These are phyloP conservation scores for Lutjanus argentimaculatus DNA, from an alignment of 2,797 vertebrate genomes.

Conservation along the genomic window DNA sequence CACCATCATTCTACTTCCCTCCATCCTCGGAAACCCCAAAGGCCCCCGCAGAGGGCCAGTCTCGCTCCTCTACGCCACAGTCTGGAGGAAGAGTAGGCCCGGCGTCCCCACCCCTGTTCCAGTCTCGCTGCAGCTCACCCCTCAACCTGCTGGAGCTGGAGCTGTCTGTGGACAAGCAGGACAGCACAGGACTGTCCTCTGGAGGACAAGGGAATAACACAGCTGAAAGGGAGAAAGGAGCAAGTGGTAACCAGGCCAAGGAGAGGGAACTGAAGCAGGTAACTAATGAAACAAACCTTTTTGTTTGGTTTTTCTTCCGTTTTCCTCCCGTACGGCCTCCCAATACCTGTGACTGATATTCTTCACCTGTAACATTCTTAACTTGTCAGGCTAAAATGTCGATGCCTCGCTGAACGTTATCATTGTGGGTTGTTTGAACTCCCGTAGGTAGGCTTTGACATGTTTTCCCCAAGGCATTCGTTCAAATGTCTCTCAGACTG, in stretches of 20 bases:
- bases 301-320: not conserved
- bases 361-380: conserved; percentile 9
- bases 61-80: conserved; percentile 87
- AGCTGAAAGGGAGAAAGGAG: conserved; percentile 65
- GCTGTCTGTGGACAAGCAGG: conserved; percentile 84
- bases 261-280: conserved; percentile 82
- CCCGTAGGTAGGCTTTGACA: conserved; percentile 26
- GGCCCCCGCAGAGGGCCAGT: conserved; percentile 71
- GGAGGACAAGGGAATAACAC: conserved; percentile 70
- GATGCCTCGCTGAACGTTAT: conserved; percentile 19
- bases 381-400: conserved; percentile 20
- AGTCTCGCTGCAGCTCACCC: conserved; percentile 95
- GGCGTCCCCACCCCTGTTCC: conserved; percentile 89
- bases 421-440: conserved; percentile 30
- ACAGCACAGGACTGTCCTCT: conserved; percentile 61
- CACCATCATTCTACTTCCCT: conserved; percentile 79
- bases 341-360: conserved; percentile 13
- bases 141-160: conserved; percentile 96
- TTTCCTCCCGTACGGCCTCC: conserved; percentile 14
- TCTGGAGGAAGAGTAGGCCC: conserved; percentile 80
- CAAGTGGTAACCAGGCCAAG: conserved; percentile 63
- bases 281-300: conserved; percentile 51
- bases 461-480: conserved; percentile 13
- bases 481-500: conserved; percentile 26
- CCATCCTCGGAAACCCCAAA: conserved; percentile 78